Evolutionary conservation across 2,888 invertebrate genomes (phyloP).

Genomic region (Nudaria mundana): DNA sequence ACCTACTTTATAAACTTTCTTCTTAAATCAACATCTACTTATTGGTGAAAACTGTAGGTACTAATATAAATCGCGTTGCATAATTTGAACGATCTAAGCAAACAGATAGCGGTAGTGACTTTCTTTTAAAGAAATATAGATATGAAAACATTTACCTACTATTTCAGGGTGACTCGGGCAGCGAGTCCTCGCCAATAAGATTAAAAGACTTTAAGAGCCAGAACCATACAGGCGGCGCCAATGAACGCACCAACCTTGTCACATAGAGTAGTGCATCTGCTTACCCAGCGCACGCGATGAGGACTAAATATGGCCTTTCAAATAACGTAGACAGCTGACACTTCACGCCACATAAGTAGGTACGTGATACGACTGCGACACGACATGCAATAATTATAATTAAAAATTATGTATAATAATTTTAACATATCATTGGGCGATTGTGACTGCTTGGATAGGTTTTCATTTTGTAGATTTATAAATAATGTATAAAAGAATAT

Average conservation of each 20-base stretch:
- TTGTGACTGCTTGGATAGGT: conserved; percentile 79
- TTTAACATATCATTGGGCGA: conserved; percentile 82
- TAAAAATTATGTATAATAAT: conserved; percentile 51
- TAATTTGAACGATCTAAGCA: no score
- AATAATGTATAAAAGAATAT: conserved; percentile 75
- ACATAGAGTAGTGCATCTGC: conserved; percentile 46
- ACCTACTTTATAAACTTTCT: no score
- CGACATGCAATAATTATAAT: conserved; percentile 72
- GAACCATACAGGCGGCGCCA: conserved; percentile 63
- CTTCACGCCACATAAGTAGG: conserved; percentile 26
- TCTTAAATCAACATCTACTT: no score
- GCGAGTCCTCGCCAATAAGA: conserved; percentile 83
- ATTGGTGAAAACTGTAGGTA: no score
- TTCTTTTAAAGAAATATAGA: no score
- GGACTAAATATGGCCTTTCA: conserved; percentile 25
- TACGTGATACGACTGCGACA: conserved; percentile 27
- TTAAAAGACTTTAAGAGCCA: conserved; percentile 75
- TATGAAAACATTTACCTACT: no score
- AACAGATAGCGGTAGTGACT: no score
- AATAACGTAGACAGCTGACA: conserved; percentile 21
- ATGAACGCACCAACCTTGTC: conserved; percentile 65
- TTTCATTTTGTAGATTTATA: conserved; percentile 75
- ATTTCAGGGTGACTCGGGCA: conserved; percentile 83
- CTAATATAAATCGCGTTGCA: no score
- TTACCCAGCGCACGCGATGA: conserved; percentile 9